Conservation (phyloP, 2,797 vertebrate genomes). For the Lithobates sylvaticus region DNA sequence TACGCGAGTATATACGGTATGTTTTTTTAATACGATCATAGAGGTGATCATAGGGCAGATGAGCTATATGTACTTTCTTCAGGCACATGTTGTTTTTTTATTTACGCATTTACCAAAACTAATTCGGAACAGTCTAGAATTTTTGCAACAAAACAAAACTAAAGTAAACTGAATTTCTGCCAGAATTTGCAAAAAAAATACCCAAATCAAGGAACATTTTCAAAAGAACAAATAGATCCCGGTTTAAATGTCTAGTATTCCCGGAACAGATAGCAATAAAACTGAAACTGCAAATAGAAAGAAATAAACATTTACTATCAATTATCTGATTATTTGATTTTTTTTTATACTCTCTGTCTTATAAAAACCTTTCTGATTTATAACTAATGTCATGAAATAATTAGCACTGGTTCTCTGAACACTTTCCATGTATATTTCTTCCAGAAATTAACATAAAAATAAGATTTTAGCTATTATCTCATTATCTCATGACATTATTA, state of each 20-base stretch:
- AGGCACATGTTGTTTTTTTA: too few relatives aligned
- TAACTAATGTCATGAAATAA: neutral
- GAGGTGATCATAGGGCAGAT: too few relatives aligned
- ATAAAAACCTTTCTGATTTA: slow-evolving; percentile 32
- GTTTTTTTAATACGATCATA: too few relatives aligned
- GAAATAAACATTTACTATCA: neutral
- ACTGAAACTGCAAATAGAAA: neutral
- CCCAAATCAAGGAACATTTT: neutral
- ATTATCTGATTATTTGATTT: slow-evolving; percentile 1
- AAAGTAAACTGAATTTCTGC: too few relatives aligned
- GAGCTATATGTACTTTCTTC: too few relatives aligned
- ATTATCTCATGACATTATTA: neutral
- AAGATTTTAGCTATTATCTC: neutral
- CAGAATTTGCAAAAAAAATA: neutral
- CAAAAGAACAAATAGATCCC: too few relatives aligned
- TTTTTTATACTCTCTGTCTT: neutral
- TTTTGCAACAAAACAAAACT: too few relatives aligned
- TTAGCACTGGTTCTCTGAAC: neutral
- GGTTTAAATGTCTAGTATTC: too few relatives aligned
- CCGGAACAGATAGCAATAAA: slow-evolving; percentile 13
- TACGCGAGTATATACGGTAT: too few relatives aligned
- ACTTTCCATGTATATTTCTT: neutral
- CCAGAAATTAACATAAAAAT: neutral
- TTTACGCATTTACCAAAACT: too few relatives aligned
- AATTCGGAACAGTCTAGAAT: too few relatives aligned